Conservation (phyloP, 2,797 vertebrate genomes). For the Pogoniulus pusillus region DNA sequence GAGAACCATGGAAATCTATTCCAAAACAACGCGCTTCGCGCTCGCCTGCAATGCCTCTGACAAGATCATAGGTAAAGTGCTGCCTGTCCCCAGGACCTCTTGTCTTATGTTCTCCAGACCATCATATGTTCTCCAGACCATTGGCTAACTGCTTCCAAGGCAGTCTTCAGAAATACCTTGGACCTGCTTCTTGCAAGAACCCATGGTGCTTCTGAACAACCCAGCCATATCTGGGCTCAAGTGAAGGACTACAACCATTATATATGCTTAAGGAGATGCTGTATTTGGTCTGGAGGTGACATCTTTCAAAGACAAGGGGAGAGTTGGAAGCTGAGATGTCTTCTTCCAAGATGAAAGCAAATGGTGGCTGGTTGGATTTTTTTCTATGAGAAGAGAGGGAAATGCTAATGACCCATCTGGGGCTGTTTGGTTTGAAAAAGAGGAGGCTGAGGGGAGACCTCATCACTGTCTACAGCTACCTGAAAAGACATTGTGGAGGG, state of each 20-base stretch:
- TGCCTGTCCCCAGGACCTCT: not conserved
- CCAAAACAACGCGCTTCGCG: constrained; percentile 95
- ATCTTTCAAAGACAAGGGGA: not conserved
- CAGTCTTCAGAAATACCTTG: not conserved
- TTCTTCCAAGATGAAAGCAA: not conserved
- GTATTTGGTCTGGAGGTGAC: not conserved
- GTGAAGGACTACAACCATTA: not conserved
- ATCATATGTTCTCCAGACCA: not conserved
- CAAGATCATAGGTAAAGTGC: constrained; percentile 89
- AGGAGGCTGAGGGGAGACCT: no score
- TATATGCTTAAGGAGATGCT: not conserved
- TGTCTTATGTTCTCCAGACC: not conserved
- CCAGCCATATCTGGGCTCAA: not conserved
- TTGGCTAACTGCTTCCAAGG: not conserved
- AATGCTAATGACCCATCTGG: not conserved
- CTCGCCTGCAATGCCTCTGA: constrained; percentile 96
- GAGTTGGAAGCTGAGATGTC: not conserved
- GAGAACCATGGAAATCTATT: constrained; percentile 99
- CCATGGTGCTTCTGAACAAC: not conserved
- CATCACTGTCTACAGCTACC: no score
- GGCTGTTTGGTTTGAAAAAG: no score
- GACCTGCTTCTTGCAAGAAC: not conserved
- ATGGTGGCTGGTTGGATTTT: no score
- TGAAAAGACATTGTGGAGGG: no score
- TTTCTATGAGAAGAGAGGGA: not conserved